Evolutionary conservation across 1,140 invertebrate species (phyloP).

Genomic region (Mamestra configurata): DNA sequence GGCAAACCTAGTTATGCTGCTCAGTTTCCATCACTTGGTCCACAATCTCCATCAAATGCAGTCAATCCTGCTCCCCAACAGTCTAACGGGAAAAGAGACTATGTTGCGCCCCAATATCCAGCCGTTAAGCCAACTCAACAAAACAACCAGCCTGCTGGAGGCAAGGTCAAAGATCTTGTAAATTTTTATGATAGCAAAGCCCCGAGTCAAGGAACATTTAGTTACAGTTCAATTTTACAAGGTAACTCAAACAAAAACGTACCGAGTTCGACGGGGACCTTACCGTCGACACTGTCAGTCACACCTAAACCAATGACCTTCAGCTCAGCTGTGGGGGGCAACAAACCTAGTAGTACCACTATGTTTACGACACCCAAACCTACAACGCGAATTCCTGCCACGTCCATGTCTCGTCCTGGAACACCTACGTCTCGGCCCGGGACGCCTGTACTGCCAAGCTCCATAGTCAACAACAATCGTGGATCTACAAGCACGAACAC

Average conservation of each 20-base stretch:
- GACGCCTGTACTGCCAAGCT: constrained; percentile 80
- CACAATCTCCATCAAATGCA: neutral
- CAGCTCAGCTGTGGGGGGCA: constrained; percentile 71
- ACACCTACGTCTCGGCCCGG: constrained; percentile 63
- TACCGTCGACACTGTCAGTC: constrained; percentile 48
- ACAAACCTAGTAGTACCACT: constrained; percentile 56
- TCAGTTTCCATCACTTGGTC: constrained; percentile 38
- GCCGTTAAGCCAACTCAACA: constrained; percentile 35
- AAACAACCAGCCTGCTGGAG: constrained; percentile 54
- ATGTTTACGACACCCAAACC: constrained; percentile 59
- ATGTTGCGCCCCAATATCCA: constrained; percentile 59
- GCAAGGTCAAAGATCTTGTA: constrained; percentile 81
- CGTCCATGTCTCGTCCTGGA: constrained; percentile 62
- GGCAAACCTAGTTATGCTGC: constrained; percentile 3
- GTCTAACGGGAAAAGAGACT: constrained; percentile 53
- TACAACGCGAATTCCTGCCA: constrained; percentile 54
- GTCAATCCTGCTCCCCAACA: constrained; percentile 27
- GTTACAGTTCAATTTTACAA: constrained; percentile 77
- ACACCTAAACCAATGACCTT: constrained; percentile 74
- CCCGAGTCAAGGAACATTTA: constrained; percentile 63
- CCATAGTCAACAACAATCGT: constrained; percentile 72
- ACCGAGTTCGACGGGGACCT: constrained; percentile 43
- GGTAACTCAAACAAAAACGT: constrained; percentile 60
- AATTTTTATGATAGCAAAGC: constrained; percentile 78
- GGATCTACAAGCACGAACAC: constrained; percentile 64